These are phyloP conservation scores for Sclerurus mexicanus DNA, from an alignment of 2,113 vertebrate genomes.

Conservation along the genomic window DNA sequence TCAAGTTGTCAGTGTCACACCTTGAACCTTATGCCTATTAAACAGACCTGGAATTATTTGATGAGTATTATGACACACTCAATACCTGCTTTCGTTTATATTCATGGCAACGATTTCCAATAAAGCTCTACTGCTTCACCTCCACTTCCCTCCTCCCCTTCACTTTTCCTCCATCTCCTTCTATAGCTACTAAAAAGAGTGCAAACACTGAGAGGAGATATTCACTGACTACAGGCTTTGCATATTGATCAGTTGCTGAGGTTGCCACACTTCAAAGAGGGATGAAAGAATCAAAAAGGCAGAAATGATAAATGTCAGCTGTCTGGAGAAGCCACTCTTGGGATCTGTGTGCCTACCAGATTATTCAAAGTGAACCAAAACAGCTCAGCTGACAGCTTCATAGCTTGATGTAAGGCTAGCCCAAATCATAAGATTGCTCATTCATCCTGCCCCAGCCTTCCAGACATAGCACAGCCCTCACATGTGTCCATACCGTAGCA, in stretches of 20 bases:
- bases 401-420: background rate
- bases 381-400: background rate
- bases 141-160: conserved; percentile 1
- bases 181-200: background rate
- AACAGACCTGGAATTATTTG: conserved; percentile 39
- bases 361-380: background rate
- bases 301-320: background rate
- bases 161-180: background rate
- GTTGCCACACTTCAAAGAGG: background rate
- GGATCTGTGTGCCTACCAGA: background rate
- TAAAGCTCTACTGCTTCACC: conserved; percentile 27
- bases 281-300: background rate
- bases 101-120: conserved; percentile 59
- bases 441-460: background rate
- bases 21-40: conserved; percentile 52
- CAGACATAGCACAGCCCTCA: background rate
- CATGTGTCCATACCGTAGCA: conserved; percentile 68
- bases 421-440: background rate
- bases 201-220: conserved; percentile 9
- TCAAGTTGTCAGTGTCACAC: conserved; percentile 27
- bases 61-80: conserved; percentile 54
- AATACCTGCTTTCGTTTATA: conserved; percentile 40
- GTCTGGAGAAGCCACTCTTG: background rate
- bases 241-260: background rate
- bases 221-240: background rate